Percentiles rank a stretch among this genome's conserved stretches.
These are phyloP conservation scores for Nannobrachium achirus DNA, from an alignment of 2,113 vertebrate species.

Conservation along the genomic window DNA sequence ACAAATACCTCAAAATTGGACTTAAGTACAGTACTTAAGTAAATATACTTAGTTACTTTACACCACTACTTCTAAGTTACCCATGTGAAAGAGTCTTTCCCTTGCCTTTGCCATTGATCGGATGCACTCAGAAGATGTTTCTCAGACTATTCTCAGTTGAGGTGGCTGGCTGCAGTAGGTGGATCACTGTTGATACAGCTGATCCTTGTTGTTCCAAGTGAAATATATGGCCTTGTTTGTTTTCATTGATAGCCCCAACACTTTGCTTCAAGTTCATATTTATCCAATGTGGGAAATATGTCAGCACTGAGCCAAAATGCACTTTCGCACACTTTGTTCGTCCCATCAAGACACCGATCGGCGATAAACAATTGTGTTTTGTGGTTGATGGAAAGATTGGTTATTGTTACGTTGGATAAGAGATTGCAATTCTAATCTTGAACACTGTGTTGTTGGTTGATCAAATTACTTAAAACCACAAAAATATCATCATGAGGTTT, in stretches of 20 bases:
- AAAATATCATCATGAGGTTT: not conserved
- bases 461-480: constrained; percentile 5
- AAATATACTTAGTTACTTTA: no score
- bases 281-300: constrained; percentile 82
- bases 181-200: constrained; percentile 82
- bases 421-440: no score
- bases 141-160: constrained; percentile 66
- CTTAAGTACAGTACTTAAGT: no score
- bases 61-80: no score
- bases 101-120: constrained; percentile 41
- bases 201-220: constrained; percentile 79
- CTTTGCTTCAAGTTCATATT: constrained; percentile 80
- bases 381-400: not conserved
- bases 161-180: constrained; percentile 75
- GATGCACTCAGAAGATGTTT: constrained; percentile 44
- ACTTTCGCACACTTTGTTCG: constrained; percentile 44
- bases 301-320: constrained; percentile 66
- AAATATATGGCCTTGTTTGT: constrained; percentile 81
- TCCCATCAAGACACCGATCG: constrained; percentile 30
- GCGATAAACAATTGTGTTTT: constrained; percentile 25
- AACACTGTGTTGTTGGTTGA: no score
- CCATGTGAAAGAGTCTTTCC: constrained; percentile 1
- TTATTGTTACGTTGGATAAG: not conserved
- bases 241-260: constrained; percentile 77
- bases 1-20: no score